phyloP scores from a whole-genome alignment of 2,113 vertebrate species.

The Xyrauchen texanus region DNA sequence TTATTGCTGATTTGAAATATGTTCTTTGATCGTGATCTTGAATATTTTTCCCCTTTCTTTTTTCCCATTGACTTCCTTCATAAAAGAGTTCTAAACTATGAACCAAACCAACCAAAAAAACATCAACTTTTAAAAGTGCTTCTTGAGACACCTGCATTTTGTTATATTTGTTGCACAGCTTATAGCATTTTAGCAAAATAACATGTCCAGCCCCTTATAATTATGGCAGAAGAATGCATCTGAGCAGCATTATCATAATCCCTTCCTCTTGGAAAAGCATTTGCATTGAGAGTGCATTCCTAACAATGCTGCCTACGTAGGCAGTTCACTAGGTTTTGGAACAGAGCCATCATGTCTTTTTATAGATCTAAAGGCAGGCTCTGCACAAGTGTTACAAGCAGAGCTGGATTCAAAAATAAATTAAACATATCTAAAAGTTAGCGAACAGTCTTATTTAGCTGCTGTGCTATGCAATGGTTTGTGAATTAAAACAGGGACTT shows the following conservation, averaged over 20 bases:
- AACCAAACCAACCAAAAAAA: no score
- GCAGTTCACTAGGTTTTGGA: slow-evolving; percentile 8
- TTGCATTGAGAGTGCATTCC: neutral
- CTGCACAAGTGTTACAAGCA: neutral
- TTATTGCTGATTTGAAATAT: no score
- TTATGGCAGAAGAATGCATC: neutral
- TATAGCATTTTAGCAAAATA: no score
- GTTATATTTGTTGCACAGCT: no score
- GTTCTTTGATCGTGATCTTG: no score
- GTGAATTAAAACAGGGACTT: slow-evolving; percentile 11
- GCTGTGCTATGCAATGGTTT: neutral
- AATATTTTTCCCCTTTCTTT: no score
- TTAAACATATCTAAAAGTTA: neutral
- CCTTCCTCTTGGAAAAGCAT: neutral
- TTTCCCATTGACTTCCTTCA: no score
- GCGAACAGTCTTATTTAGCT: neutral
- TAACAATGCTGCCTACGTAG: slow-evolving; percentile 7
- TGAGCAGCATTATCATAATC: neutral
- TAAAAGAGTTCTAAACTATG: no score
- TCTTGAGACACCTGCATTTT: no score
- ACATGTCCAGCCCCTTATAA: no score
- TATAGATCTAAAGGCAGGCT: neutral
- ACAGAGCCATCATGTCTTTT: slow-evolving; percentile 12
- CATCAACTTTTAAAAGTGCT: no score
- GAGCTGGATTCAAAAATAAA: neutral